Base-by-base conservation (phyloP, 2,888 invertebrate genomes). In the Cephus pygmeus region DNA sequence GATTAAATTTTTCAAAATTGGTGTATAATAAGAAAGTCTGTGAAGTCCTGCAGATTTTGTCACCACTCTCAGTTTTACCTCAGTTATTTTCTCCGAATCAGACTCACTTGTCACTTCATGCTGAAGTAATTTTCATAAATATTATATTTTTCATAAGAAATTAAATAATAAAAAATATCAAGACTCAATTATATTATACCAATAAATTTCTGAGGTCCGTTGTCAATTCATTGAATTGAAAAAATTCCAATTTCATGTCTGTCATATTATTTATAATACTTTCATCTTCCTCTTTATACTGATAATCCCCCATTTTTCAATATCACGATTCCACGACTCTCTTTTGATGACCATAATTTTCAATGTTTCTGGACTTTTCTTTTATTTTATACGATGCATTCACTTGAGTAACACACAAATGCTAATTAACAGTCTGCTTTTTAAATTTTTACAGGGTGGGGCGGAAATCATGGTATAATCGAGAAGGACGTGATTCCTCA, bases 41-140 rank as follows among this genome's bases (percentile, higher is more conserved):
- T 83, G 82, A 78, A 83, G 83, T 73, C 82, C 83, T 33, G 83
- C 83, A n/a, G 80, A 79, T 34, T 71, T 77, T 40, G 83, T 79
- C 33, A 80, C 73, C 15, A 83, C 83, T 77, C 79, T 82, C 4
- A 82, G 77, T 78, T 78, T 82, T 34, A 78, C 81, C 71, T 76
- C 75, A 3, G 73, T 75, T 75, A 82, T 34, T 11, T 71, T 77
- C 4, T 36, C 69, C 6, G 73, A 68, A n/a, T 83, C 78, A 12
- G 69, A 75, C 36, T 77, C 69, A 3, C 83, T 81, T 12, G 82
- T 82, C 23, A 82, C 82, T 56, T 81, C 73, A 75, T 80, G 56
- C 69, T 73, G 69, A 69, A 76, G 15, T 15, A 31, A 15, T 56
- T 56, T 56, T 23, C 23, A 56, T 23, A 56, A 23, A 23, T 23